Evolutionary conservation across 2,888 invertebrate species (phyloP).

Genomic region (Nipponacmea schrenckii): DNA sequence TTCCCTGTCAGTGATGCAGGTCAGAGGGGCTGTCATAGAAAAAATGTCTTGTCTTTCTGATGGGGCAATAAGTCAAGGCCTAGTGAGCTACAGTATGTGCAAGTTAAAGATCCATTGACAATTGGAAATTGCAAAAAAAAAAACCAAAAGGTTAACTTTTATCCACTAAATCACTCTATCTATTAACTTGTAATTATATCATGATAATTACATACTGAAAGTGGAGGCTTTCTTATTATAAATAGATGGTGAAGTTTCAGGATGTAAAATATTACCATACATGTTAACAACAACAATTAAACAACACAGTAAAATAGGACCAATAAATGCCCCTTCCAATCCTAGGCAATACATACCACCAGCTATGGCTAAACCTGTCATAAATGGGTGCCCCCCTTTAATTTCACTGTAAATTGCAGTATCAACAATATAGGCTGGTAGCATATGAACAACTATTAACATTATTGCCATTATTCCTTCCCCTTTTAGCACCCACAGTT

Average conservation of each 20-base stretch:
- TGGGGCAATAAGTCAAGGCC: too few relatives aligned
- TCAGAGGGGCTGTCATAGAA: too few relatives aligned
- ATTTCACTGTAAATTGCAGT: conserved; percentile 97
- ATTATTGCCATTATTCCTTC: conserved; percentile 83
- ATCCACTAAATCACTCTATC: too few relatives aligned
- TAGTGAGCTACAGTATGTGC: too few relatives aligned
- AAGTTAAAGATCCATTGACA: too few relatives aligned
- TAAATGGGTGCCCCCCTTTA: conserved; percentile 95
- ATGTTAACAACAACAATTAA: conserved; percentile 81
- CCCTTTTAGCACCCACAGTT: conserved; percentile 93
- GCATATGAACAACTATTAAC: conserved; percentile 85
- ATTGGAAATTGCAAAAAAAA: too few relatives aligned
- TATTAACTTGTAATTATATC: too few relatives aligned
- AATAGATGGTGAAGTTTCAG: conserved; percentile 39
- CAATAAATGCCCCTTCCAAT: conserved; percentile 95
- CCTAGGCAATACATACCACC: conserved; percentile 98
- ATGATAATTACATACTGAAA: too few relatives aligned
- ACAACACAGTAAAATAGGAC: conserved; percentile 92
- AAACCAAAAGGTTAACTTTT: too few relatives aligned
- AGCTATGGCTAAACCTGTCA: conserved; percentile 95
- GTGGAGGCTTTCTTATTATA: too few relatives aligned
- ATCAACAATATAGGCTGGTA: conserved; percentile 92
- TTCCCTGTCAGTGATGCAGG: too few relatives aligned
- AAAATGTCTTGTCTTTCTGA: too few relatives aligned
- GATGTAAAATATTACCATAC: conserved; percentile 60